These are phyloP conservation scores for Sebastes kiyomatsui DNA, from an alignment of 2,797 vertebrate species.

Conservation along the genomic window DNA sequence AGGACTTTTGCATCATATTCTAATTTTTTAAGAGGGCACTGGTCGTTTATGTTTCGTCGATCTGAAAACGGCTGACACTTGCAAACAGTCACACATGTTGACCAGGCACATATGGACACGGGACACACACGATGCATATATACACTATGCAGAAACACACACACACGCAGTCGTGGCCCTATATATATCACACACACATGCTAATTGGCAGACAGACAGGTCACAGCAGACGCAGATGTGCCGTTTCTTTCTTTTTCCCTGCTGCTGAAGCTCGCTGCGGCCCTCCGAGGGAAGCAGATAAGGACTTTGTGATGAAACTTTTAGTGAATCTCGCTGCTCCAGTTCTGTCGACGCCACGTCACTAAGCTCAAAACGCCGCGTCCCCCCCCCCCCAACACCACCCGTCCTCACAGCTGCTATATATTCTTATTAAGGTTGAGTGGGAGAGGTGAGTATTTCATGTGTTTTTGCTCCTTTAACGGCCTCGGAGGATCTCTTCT, in stretches of 20 bases:
- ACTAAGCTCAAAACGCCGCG: constrained; percentile 36
- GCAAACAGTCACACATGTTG: constrained; percentile 52
- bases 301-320: constrained; percentile 80
- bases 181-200: constrained; percentile 27
- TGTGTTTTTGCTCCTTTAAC: constrained; percentile 58
- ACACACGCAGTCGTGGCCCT: not conserved
- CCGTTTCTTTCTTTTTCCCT: constrained; percentile 18
- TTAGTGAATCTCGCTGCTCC: constrained; percentile 79
- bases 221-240: constrained; percentile 53
- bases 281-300: constrained; percentile 63
- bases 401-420: constrained; percentile 50
- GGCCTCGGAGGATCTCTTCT: constrained; percentile 61
- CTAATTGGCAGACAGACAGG: constrained; percentile 59
- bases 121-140: constrained; percentile 1
- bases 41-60: not conserved
- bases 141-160: not conserved
- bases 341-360: constrained; percentile 76
- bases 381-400: not conserved
- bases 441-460: constrained; percentile 40
- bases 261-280: constrained; percentile 21
- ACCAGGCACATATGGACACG: constrained; percentile 15
- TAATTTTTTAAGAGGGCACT: not conserved
- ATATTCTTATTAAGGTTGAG: constrained; percentile 60
- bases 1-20: not conserved
- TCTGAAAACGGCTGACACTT: constrained; percentile 49